These are phyloP conservation scores for Parambassis ranga DNA, from an alignment of 2,797 vertebrate species.

Conservation along the genomic window DNA sequence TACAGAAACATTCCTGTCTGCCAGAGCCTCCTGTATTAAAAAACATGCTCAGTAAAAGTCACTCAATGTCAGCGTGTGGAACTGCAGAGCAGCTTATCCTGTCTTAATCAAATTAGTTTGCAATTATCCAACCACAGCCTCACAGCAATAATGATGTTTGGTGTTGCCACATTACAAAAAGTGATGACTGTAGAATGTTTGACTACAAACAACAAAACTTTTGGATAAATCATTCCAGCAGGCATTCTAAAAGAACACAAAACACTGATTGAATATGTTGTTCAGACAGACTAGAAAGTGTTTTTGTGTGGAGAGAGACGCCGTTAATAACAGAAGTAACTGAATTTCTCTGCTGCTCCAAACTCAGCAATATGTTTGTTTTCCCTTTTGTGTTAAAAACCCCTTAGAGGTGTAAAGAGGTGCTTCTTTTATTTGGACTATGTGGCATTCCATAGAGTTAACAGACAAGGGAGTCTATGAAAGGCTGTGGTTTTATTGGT, in stretches of 20 bases:
- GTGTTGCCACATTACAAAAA: constrained; percentile 14
- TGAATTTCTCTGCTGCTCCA: too few relatives aligned
- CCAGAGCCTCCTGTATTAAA: background rate
- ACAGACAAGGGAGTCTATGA: constrained; percentile 63
- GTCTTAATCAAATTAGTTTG: background rate
- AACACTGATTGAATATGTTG: background rate
- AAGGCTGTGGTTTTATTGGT: constrained; percentile 76
- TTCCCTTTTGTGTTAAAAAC: constrained; percentile 22
- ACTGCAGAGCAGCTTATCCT: constrained; percentile 3
- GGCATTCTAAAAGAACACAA: background rate
- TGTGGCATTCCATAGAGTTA: constrained; percentile 69
- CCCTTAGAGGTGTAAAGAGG: constrained; percentile 47
- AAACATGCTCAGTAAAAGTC: background rate
- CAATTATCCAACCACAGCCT: constrained; percentile 15
- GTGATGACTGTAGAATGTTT: constrained; percentile 5
- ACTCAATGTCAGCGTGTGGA: background rate
- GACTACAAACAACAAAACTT: background rate
- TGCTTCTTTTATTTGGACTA: constrained; percentile 53
- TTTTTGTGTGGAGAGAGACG: too few relatives aligned
- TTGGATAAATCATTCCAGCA: constrained; percentile 1
- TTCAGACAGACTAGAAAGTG: background rate
- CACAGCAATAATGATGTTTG: background rate
- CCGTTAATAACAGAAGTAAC: background rate
- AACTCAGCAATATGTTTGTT: too few relatives aligned
- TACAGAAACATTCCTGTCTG: constrained; percentile 19